These are phyloP conservation scores for Zaprionus taronus DNA, from an alignment of 1,140 invertebrate genomes.

Conservation along the genomic window DNA sequence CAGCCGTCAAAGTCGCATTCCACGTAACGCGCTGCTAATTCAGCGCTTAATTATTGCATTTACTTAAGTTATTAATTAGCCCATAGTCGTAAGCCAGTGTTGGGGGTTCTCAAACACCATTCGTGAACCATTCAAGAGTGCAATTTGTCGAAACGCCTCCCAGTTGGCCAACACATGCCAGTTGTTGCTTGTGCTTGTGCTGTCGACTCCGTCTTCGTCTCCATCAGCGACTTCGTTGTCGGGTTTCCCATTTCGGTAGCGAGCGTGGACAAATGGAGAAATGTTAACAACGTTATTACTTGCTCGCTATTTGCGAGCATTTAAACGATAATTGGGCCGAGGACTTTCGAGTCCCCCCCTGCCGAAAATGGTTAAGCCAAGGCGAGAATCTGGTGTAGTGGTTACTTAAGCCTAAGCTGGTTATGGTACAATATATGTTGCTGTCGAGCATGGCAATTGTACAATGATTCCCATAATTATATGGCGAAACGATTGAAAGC, in stretches of 20 bases:
- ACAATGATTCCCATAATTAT: slow-evolving; percentile 17
- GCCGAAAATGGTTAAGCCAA: slow-evolving; percentile 4
- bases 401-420: slow-evolving; percentile 11
- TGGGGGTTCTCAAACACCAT: slow-evolving; percentile 46
- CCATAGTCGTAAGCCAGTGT: slow-evolving; percentile 12
- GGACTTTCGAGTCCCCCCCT: not conserved
- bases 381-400: slow-evolving; percentile 7
- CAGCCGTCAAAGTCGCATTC: slow-evolving; percentile 51
- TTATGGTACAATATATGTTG: not conserved
- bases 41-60: slow-evolving; percentile 64
- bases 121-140: slow-evolving; percentile 13
- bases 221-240: not conserved
- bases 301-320: slow-evolving; percentile 8
- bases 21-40: slow-evolving; percentile 53
- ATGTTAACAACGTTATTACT: slow-evolving; percentile 40
- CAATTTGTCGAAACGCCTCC: slow-evolving; percentile 49
- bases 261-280: slow-evolving; percentile 24
- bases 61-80: slow-evolving; percentile 57
- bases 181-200: slow-evolving; percentile 28
- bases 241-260: slow-evolving; percentile 23
- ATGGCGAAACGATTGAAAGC: slow-evolving; percentile 26
- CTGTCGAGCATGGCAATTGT: slow-evolving; percentile 23
- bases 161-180: slow-evolving; percentile 42
- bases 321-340: slow-evolving; percentile 26
- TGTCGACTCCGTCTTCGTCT: slow-evolving; percentile 3